Conservation (phyloP, 2,888 invertebrate genomes). For the Phengaris arion region DNA sequence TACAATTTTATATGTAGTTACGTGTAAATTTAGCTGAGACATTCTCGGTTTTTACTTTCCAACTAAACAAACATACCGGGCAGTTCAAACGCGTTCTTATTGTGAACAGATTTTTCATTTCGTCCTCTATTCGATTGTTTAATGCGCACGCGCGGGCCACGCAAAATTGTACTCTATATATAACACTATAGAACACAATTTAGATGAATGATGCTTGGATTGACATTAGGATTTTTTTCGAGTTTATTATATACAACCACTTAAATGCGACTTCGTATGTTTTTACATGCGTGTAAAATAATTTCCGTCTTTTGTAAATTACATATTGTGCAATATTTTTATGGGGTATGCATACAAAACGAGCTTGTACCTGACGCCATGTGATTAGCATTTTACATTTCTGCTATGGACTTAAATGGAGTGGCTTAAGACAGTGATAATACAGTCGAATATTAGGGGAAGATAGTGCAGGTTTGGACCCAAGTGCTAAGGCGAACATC, state of each 20-base stretch:
- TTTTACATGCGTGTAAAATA: conserved; percentile 12
- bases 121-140: conserved; percentile 44
- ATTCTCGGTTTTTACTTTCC: conserved; percentile 58
- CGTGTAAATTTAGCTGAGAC: conserved; percentile 49
- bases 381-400: not conserved
- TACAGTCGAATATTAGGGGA: too few relatives aligned
- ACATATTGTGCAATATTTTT: conserved; percentile 10
- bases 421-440: too few relatives aligned
- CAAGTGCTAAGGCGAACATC: too few relatives aligned
- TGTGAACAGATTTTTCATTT: conserved; percentile 52
- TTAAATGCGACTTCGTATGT: conserved; percentile 17
- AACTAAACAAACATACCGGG: conserved; percentile 60
- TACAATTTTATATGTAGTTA: conserved; percentile 43
- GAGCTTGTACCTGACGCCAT: not conserved
- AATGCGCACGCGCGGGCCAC: not conserved
- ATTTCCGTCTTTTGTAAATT: not conserved
- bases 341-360: not conserved
- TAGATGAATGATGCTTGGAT: not conserved
- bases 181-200: not conserved
- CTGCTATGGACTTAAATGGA: not conserved
- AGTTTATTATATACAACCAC: conserved; percentile 26
- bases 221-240: conserved; percentile 22
- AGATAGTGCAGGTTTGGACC: too few relatives aligned
- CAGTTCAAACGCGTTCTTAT: conserved; percentile 52
- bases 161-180: not conserved